Base-by-base conservation (phyloP, 2,113 vertebrate genomes). In the Phalacrocorax aristotelis region DNA sequence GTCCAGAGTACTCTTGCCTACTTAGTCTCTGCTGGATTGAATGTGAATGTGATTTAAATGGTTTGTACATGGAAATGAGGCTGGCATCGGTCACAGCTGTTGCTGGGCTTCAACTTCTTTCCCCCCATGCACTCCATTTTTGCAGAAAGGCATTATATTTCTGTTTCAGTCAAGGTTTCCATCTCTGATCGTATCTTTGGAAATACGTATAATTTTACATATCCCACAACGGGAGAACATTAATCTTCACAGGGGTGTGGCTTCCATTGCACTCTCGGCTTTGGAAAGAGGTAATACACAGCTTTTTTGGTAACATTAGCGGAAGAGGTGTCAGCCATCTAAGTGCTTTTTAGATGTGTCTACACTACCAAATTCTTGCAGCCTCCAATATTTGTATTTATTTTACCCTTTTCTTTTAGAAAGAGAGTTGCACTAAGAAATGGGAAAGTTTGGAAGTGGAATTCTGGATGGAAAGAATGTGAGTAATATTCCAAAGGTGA, bases 391-490 rank as follows among this genome's bases (percentile, higher is more conserved):
- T 54, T 9, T 5, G 0, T 66, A 27, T 72, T 70, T 91, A 62
- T 81, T 97, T 78, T 77, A 70, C 49, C 8, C 3, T 77, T 91
- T 87, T 82, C 10, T 90, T 95, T 81, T 87, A 97, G 97, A 96
- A 74, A 77, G 95, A 98, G 75, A 81, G 6, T 0, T 93, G 78
- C 46, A 5, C 1, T 66, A 89, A 44, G 75, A 93, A 93, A 90
- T 96, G 96, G 96, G 97, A 98, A 84, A 97, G 90, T 91, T 96
- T 99, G 85, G 98, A 98, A 93, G 97, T 99, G 52, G 98, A 98
- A 83, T 99, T 99, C 96, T 97, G 98, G 85, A 87, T 99, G 87
- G 95, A 97, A 78, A 96, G 97, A 92, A 97, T 98, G 99, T 99
- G 95, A 98, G 98, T 98, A 90, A 90, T 86, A 88, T 83, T 94